Conservation (phyloP, 1,140 invertebrate genomes). For the Maconellicoccus hirsutus region DNA sequence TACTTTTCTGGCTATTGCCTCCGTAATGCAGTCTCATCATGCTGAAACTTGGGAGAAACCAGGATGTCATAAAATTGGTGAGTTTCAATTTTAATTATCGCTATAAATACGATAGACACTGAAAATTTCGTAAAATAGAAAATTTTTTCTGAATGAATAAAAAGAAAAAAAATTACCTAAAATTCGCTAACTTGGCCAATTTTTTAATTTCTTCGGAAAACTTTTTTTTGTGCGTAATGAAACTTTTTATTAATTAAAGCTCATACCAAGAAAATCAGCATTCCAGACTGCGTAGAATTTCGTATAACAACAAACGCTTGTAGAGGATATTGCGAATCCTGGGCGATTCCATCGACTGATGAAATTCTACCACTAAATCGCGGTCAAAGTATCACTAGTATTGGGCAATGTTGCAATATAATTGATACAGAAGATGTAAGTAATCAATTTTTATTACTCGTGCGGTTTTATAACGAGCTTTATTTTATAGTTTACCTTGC, state of each 20-base stretch:
- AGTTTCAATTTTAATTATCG: too few relatives aligned
- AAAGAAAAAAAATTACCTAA: too few relatives aligned
- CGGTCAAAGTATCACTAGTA: conserved; percentile 61
- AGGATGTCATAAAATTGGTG: conserved; percentile 50
- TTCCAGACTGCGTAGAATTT: conserved; percentile 72
- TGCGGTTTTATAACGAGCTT: too few relatives aligned
- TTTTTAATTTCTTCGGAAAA: too few relatives aligned
- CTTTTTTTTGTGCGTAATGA: too few relatives aligned
- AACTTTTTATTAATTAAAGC: conserved; percentile 39
- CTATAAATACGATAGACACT: too few relatives aligned
- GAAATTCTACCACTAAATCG: conserved; percentile 43
- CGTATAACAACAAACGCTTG: conserved; percentile 75
- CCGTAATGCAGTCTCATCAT: not conserved
- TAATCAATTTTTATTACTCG: conserved; percentile 25
- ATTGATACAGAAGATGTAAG: conserved; percentile 72
- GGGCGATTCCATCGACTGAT: conserved; percentile 52
- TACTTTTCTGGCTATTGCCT: not conserved
- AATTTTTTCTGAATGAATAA: too few relatives aligned
- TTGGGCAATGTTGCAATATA: conserved; percentile 81
- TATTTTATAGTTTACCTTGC: too few relatives aligned
- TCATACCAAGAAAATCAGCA: conserved; percentile 62
- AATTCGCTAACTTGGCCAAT: too few relatives aligned
- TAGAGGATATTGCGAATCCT: conserved; percentile 73
- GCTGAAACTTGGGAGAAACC: conserved; percentile 41
- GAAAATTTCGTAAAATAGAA: too few relatives aligned